Evolutionary conservation across 1,140 invertebrate species (phyloP).

Genomic region (Homalodisca vitripennis): DNA sequence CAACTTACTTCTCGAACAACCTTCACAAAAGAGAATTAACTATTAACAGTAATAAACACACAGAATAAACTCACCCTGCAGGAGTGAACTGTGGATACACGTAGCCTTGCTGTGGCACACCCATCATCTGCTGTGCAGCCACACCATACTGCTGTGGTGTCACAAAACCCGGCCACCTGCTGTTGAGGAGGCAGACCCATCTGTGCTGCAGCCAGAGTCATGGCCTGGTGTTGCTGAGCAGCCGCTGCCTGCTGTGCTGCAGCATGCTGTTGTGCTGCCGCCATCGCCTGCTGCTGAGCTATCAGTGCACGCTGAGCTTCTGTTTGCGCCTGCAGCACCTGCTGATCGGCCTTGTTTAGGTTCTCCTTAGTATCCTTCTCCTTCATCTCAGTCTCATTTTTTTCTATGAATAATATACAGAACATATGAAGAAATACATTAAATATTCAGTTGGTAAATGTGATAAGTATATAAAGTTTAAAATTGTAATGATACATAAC

Average conservation of each 20-base stretch:
- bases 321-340: not conserved
- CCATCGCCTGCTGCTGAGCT: constrained; percentile 2
- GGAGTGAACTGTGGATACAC: constrained; percentile 15
- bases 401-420: too few relatives aligned
- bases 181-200: not conserved
- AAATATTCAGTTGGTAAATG: too few relatives aligned
- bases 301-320: constrained; percentile 2
- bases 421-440: too few relatives aligned
- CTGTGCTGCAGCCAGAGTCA: not conserved
- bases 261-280: constrained; percentile 8
- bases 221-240: constrained; percentile 10
- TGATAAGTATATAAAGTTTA: too few relatives aligned
- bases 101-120: constrained; percentile 18
- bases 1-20: not conserved
- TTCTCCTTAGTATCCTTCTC: constrained; percentile 15
- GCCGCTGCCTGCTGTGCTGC: constrained; percentile 15
- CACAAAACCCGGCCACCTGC: not conserved
- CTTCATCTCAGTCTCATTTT: constrained; percentile 8
- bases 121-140: constrained; percentile 11
- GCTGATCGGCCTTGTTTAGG: constrained; percentile 17
- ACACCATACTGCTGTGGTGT: constrained; percentile 8
- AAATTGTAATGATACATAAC: too few relatives aligned
- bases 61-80: not conserved
- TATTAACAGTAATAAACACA: not conserved
- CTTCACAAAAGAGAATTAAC: not conserved